A percentile compares a stretch with the other conserved stretches of the same genome.
Conservation (phyloP, 1,140 invertebrate genomes). For the Cyrtorhinus lividipennis region DNA sequence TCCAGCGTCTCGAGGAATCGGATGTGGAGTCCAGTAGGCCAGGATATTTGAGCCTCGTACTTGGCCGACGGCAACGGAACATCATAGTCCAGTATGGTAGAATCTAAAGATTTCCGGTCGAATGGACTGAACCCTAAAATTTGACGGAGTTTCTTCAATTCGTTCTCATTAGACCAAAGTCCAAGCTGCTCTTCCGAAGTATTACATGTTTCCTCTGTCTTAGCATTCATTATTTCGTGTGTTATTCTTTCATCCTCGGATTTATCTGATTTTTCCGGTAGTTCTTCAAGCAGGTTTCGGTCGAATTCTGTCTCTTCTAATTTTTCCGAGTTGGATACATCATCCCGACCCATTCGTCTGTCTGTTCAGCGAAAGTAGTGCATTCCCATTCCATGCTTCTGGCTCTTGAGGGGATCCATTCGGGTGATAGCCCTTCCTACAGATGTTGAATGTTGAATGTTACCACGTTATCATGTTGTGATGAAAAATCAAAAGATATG, state of each 20-base stretch:
- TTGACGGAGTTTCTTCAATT: no score
- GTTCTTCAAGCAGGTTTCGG: background rate
- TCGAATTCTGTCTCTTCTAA: background rate
- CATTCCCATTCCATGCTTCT: background rate
- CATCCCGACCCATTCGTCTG: background rate
- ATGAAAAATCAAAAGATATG: no score
- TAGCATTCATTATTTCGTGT: no score
- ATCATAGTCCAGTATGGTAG: background rate
- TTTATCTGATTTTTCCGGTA: background rate
- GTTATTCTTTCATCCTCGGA: no score
- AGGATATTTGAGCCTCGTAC: conserved; percentile 2
- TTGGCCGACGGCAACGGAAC: background rate
- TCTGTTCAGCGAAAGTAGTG: background rate
- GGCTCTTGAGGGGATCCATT: background rate
- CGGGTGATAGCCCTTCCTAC: background rate
- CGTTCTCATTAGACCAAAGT: no score
- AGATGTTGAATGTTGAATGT: background rate
- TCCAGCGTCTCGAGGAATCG: background rate
- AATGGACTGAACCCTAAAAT: background rate
- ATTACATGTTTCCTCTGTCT: background rate
- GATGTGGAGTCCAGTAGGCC: conserved; percentile 1
- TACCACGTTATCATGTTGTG: background rate
- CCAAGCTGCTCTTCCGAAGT: background rate
- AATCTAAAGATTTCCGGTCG: background rate
- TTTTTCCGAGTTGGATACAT: no score